These are phyloP conservation scores for Thymelicus sylvestris DNA, from an alignment of 2,888 invertebrate genomes.

Conservation along the genomic window DNA sequence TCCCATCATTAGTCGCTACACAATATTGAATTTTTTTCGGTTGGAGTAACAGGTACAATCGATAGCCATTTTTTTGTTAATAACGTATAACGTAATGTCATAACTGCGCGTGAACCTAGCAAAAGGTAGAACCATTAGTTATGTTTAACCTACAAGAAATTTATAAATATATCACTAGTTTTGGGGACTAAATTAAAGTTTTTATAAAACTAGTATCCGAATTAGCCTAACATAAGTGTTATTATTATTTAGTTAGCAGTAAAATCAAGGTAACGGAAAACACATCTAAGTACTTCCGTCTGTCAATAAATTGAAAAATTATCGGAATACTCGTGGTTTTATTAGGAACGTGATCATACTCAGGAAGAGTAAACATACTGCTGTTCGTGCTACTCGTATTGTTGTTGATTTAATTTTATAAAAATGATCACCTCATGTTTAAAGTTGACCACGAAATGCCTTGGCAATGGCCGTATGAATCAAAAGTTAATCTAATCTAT, in stretches of 20 bases:
- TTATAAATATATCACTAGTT: too few relatives aligned
- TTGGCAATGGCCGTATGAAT: conserved; percentile 44
- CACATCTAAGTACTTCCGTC: conserved; percentile 53
- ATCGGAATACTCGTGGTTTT: conserved; percentile 37
- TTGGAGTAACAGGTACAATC: too few relatives aligned
- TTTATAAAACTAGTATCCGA: too few relatives aligned
- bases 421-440: background rate
- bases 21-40: too few relatives aligned
- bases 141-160: too few relatives aligned
- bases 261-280: conserved; percentile 57
- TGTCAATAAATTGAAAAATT: conserved; percentile 33
- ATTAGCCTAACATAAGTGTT: background rate
- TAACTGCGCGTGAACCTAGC: too few relatives aligned
- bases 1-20: too few relatives aligned
- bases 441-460: conserved; percentile 27
- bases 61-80: too few relatives aligned
- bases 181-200: too few relatives aligned
- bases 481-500: conserved; percentile 55
- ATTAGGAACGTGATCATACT: conserved; percentile 43
- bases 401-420: background rate
- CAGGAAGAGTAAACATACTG: conserved; percentile 29
- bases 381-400: background rate
- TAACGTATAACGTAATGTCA: too few relatives aligned
- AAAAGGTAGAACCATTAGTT: too few relatives aligned
- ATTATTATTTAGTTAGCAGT: conserved; percentile 45